Percentiles rank a stretch among this genome's conserved stretches.
phyloP scores from a whole-genome alignment of 2,113 vertebrate genomes.

The Aegithalos caudatus region DNA sequence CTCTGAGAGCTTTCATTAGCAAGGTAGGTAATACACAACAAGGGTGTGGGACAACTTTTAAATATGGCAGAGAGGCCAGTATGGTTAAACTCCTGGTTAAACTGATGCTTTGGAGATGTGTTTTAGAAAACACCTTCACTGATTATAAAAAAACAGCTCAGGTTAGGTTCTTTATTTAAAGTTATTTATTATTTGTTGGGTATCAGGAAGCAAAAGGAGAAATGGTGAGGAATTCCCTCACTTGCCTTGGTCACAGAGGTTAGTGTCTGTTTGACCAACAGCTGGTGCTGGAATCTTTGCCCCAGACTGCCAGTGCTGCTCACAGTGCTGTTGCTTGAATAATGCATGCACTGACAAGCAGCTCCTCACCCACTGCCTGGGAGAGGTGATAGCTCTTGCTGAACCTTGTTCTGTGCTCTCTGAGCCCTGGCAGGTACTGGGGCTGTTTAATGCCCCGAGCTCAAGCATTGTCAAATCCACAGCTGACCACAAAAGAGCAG shows the following conservation, averaged over 20 bases:
- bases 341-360: not conserved
- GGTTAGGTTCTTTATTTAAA: not conserved
- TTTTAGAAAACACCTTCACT: not conserved
- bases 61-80: not conserved
- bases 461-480: not conserved
- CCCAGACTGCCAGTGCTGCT: not conserved
- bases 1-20: constrained; percentile 90
- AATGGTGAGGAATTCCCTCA: not conserved
- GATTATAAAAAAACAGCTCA: not conserved
- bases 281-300: not conserved
- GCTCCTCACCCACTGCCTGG: not conserved
- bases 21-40: constrained; percentile 76
- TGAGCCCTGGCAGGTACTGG: not conserved
- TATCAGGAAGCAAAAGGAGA: not conserved
- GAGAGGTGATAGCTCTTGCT: not conserved
- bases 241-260: not conserved
- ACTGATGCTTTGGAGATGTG: not conserved
- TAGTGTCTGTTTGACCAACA: not conserved
- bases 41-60: too few relatives aligned
- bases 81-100: not conserved
- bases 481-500: not conserved
- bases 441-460: not conserved
- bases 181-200: not conserved
- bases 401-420: not conserved
- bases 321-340: not conserved